Evolutionary conservation across 2,797 vertebrate species (phyloP).

Genomic region (Poecilia picta): DNA sequence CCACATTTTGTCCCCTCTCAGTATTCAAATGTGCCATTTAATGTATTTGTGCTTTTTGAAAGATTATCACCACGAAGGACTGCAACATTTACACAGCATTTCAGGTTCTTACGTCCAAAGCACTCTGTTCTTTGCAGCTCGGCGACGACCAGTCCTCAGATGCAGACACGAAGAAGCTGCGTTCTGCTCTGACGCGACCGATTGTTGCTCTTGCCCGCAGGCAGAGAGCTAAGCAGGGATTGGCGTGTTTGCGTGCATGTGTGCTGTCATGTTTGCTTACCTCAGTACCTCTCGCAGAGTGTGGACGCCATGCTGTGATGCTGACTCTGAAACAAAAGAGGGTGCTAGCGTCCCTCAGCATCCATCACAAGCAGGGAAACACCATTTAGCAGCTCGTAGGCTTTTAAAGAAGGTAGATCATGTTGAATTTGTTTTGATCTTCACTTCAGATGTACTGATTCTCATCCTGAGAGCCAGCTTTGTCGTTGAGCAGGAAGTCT

Average conservation of each 20-base stretch:
- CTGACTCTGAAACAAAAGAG: slow-evolving; percentile 66
- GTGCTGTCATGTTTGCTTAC: slow-evolving; percentile 75
- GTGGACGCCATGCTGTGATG: slow-evolving; percentile 60
- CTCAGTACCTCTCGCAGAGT: slow-evolving; percentile 63
- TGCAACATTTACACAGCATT: slow-evolving; percentile 77
- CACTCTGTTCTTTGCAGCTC: slow-evolving; percentile 46
- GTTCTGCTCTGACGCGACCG: slow-evolving; percentile 52
- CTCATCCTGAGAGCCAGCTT: slow-evolving; percentile 49
- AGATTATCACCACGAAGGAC: slow-evolving; percentile 82
- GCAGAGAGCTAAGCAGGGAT: slow-evolving; percentile 57
- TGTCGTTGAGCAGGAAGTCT: slow-evolving; percentile 32
- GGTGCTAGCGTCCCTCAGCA: slow-evolving; percentile 64
- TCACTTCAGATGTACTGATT: slow-evolving; percentile 65
- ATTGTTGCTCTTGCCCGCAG: slow-evolving; percentile 36
- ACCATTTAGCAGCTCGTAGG: slow-evolving; percentile 50
- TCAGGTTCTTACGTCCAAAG: slow-evolving; percentile 72
- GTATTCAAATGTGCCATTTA: slow-evolving; percentile 77
- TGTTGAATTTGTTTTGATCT: slow-evolving; percentile 51
- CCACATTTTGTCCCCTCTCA: slow-evolving; percentile 65
- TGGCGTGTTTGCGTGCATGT: slow-evolving; percentile 58
- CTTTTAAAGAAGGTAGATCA: slow-evolving; percentile 55
- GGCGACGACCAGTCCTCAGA: slow-evolving; percentile 47
- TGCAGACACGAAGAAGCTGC: slow-evolving; percentile 37
- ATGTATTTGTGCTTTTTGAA: slow-evolving; percentile 78
- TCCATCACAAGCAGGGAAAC: slow-evolving; percentile 57